phyloP scores from a whole-genome alignment of 2,888 invertebrate species.

The Clepsis dumicolana region DNA sequence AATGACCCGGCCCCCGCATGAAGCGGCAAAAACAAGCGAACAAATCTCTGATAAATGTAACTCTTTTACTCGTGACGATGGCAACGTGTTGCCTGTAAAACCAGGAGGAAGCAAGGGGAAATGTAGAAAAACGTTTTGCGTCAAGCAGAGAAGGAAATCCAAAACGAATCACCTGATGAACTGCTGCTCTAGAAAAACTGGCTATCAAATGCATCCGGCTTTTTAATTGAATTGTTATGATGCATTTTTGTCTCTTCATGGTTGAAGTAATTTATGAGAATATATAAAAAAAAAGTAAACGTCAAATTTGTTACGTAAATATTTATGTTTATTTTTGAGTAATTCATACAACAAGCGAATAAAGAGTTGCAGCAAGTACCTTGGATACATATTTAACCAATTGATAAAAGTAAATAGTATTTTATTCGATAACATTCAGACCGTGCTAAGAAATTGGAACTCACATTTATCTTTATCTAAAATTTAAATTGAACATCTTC shows the following conservation, averaged over 20 bases:
- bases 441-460: neutral
- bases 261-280: neutral
- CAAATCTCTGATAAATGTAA: neutral
- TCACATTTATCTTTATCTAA: neutral
- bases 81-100: slow-evolving; percentile 33
- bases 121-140: slow-evolving; percentile 63
- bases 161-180: slow-evolving; percentile 47
- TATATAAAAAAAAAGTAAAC: neutral
- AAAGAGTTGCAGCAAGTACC: neutral
- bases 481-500: neutral
- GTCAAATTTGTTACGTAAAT: neutral
- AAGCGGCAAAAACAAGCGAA: neutral
- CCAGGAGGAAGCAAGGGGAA: slow-evolving; percentile 53
- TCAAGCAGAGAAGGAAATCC: slow-evolving; percentile 60
- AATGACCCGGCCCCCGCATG: slow-evolving; percentile 36
- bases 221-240: neutral
- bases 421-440: too few relatives aligned
- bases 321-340: neutral
- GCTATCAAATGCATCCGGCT: slow-evolving; percentile 4
- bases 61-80: slow-evolving; percentile 8
- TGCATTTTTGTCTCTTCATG: neutral
- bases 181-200: slow-evolving; percentile 39
- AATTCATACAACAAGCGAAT: slow-evolving; percentile 1
- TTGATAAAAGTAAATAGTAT: too few relatives aligned
- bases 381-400: too few relatives aligned